Conservation (phyloP, 2,113 vertebrate genomes). For the Thalassoma bifasciatum region DNA sequence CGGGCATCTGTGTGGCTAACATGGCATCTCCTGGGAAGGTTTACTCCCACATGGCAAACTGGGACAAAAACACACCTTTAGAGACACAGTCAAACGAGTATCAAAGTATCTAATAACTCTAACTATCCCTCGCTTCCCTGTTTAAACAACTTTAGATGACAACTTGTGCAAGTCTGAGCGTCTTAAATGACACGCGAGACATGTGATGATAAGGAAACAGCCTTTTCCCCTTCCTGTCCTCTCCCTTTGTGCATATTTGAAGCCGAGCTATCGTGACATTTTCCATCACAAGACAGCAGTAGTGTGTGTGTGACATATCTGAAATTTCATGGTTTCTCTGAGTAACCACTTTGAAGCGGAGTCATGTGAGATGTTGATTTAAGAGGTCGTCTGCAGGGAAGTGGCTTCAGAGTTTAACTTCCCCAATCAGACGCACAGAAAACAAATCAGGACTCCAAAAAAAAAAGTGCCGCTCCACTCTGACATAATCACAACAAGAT, state of each 20-base stretch:
- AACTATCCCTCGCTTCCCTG: background rate
- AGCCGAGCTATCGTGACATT: background rate
- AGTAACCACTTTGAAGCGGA: conserved; percentile 15
- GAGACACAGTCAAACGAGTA: too few relatives aligned
- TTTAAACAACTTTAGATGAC: background rate
- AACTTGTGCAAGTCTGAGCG: background rate
- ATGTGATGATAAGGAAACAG: conserved; percentile 44
- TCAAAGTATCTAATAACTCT: background rate
- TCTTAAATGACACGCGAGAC: background rate
- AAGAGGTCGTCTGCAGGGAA: conserved; percentile 53
- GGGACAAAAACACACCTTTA: conserved; percentile 14
- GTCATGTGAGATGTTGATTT: conserved; percentile 68
- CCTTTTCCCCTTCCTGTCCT: conserved; percentile 10
- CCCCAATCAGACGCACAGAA: conserved; percentile 15
- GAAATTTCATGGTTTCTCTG: conserved; percentile 34
- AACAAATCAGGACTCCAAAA: background rate
- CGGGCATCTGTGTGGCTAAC: conserved; percentile 86
- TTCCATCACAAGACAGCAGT: conserved; percentile 41
- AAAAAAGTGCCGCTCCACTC: background rate
- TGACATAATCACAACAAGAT: conserved; percentile 9
- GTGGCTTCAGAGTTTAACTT: conserved; percentile 41
- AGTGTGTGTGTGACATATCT: conserved; percentile 40
- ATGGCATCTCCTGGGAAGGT: conserved; percentile 78
- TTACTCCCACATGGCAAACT: conserved; percentile 84
- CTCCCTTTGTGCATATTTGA: background rate